Conservation (phyloP, 2,797 vertebrate genomes). For the Takifugu ocellatus region DNA sequence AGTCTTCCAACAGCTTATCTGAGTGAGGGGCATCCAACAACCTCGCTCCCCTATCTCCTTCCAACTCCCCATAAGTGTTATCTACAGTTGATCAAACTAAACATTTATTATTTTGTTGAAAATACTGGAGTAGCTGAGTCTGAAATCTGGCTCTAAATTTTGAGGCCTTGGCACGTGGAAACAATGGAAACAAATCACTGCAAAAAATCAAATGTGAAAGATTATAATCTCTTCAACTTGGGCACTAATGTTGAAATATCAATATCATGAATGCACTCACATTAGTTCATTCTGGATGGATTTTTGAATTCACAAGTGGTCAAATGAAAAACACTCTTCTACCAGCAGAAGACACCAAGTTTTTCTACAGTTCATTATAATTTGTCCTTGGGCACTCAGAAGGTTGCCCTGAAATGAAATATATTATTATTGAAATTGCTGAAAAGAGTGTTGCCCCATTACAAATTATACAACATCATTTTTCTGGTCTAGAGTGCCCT, state of each 20-base stretch:
- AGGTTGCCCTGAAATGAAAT: too few species aligned
- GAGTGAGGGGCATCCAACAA: constrained; percentile 45
- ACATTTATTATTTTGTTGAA: constrained; percentile 45
- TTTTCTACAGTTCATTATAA: constrained; percentile 16
- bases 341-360: constrained; percentile 12
- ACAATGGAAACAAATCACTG: not conserved
- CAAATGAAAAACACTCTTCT: constrained; percentile 31
- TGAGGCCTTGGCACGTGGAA: constrained; percentile 48
- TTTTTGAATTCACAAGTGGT: constrained; percentile 28
- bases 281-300: constrained; percentile 29
- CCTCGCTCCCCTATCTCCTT: constrained; percentile 45
- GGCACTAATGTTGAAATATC: constrained; percentile 8
- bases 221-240: constrained; percentile 17
- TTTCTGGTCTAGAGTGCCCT: constrained; percentile 12
- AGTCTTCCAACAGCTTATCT: constrained; percentile 42
- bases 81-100: constrained; percentile 45
- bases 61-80: constrained; percentile 31
- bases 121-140: constrained; percentile 46
- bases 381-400: not conserved
- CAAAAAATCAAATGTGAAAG: constrained; percentile 24
- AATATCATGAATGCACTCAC: constrained; percentile 27
- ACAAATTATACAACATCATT: constrained; percentile 19
- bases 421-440: too few species aligned
- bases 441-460: constrained; percentile 5
- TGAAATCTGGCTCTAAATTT: constrained; percentile 23